Percentiles rank a stretch among this genome's conserved stretches.
Evolutionary conservation across 1,140 invertebrate species (phyloP).

Genomic region (Zaprionus ornatus): DNA sequence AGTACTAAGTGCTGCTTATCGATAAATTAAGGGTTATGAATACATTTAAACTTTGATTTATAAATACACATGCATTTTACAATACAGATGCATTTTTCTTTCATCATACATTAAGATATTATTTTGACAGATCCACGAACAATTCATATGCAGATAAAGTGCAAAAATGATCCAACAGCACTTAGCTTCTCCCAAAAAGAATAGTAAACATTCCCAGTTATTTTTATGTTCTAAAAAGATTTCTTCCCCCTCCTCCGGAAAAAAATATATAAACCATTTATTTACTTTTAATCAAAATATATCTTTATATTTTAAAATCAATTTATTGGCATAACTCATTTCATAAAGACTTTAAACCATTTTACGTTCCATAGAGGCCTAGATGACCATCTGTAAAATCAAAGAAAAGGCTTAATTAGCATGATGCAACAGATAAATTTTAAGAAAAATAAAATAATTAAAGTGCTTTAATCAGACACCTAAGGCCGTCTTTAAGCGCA

Average conservation of each 20-base stretch:
- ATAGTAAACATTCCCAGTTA: too few species aligned
- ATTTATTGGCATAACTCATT: not conserved
- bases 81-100: not conserved
- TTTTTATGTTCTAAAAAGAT: too few species aligned
- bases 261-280: too few species aligned
- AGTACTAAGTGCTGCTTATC: not conserved
- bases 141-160: too few species aligned
- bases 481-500: conserved; percentile 84
- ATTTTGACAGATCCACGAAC: too few species aligned
- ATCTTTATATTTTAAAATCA: not conserved
- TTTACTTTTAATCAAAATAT: not conserved
- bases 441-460: not conserved
- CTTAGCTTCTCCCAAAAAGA: too few species aligned
- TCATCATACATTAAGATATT: not conserved
- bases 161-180: too few species aligned
- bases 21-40: not conserved
- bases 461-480: conserved; percentile 85
- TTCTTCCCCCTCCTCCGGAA: too few species aligned
- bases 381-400: not conserved
- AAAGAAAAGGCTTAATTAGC: not conserved
- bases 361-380: not conserved
- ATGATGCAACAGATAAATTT: too few species aligned
- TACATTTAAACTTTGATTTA: not conserved
- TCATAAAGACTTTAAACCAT: not conserved
- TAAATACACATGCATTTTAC: not conserved